These are phyloP conservation scores for Strigamia crassipes DNA, from an alignment of 2,888 invertebrate genomes.

Conservation along the genomic window DNA sequence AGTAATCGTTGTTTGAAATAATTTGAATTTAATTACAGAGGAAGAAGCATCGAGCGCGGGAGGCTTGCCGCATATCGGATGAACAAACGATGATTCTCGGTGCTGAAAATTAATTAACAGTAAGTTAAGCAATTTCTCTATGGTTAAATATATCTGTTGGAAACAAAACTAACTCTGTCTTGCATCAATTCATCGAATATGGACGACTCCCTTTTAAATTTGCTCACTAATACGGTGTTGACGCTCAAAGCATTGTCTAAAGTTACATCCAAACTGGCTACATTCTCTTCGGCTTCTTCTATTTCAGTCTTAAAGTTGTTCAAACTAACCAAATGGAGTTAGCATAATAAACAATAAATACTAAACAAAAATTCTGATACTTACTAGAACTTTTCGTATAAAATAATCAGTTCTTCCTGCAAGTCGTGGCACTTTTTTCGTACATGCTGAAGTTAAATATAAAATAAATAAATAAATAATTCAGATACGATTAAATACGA, in stretches of 20 bases:
- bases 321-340: neutral
- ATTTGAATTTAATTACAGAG: neutral
- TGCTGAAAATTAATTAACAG: neutral
- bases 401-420: constrained; percentile 14
- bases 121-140: neutral
- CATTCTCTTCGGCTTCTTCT: neutral
- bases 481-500: neutral
- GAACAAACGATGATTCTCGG: neutral
- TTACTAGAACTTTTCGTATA: constrained; percentile 20
- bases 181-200: neutral
- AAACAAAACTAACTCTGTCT: neutral
- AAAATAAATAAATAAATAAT: neutral
- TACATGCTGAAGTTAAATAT: constrained; percentile 7
- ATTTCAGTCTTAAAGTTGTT: neutral
- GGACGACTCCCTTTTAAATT: neutral
- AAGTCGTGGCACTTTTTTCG: constrained; percentile 1
- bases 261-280: neutral
- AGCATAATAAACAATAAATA: neutral
- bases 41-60: neutral
- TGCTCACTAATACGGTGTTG: neutral
- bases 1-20: neutral
- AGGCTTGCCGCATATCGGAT: neutral
- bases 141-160: neutral
- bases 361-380: neutral
- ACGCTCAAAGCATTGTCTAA: neutral